phyloP scores from a whole-genome alignment of 2,888 invertebrate species.

The Chloroclystis v-ata region DNA sequence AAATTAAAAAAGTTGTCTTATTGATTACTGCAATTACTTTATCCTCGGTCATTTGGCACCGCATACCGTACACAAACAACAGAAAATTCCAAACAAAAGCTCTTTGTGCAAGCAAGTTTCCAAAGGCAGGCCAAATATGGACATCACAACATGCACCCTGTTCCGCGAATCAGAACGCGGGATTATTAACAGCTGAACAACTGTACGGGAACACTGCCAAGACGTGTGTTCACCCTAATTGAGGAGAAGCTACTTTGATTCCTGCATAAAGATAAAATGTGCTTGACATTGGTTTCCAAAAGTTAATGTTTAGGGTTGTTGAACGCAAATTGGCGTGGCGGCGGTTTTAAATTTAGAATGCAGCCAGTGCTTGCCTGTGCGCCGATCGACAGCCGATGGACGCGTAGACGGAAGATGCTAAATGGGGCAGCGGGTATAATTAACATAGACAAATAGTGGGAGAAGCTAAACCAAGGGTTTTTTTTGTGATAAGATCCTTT shows the following conservation, averaged over 20 bases:
- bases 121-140: slow-evolving; percentile 53
- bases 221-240: slow-evolving; percentile 68
- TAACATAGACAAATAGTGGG: slow-evolving; percentile 62
- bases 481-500: no score
- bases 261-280: slow-evolving; percentile 39
- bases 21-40: no score
- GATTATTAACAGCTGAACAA: slow-evolving; percentile 52
- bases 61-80: not conserved
- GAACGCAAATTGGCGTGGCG: slow-evolving; percentile 49
- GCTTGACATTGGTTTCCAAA: slow-evolving; percentile 29
- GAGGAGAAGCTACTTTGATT: slow-evolving; percentile 67
- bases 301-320: slow-evolving; percentile 36
- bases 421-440: slow-evolving; percentile 76
- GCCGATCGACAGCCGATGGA: slow-evolving; percentile 57
- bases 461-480: not conserved
- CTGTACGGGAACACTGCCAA: slow-evolving; percentile 69
- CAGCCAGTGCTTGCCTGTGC: slow-evolving; percentile 34
- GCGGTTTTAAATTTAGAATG: slow-evolving; percentile 36
- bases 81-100: slow-evolving; percentile 8
- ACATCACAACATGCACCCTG: slow-evolving; percentile 33
- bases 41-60: not conserved
- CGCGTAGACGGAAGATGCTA: slow-evolving; percentile 66
- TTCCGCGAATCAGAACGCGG: slow-evolving; percentile 48
- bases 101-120: slow-evolving; percentile 26
- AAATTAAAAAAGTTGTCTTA: no score